Base-by-base conservation (phyloP, 2,797 vertebrate genomes). In the Odontamblyopus rebecca region DNA sequence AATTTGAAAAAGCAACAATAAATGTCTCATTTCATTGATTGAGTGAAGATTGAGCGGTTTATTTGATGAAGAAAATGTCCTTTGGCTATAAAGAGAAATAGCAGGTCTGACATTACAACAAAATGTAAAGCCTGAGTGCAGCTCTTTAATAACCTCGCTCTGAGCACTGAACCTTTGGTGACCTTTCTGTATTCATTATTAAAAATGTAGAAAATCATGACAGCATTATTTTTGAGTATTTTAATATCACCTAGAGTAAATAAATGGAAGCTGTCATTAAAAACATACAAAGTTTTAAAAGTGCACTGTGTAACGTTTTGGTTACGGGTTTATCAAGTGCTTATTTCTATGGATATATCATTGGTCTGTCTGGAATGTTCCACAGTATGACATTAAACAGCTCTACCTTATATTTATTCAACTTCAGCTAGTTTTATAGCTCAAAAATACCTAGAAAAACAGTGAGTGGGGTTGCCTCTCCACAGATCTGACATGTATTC, bases 181-280 rank as follows among this genome's bases (percentile, higher is more conserved):
- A 70, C 53, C 74, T 71, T 80, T 77, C 66, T 6, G 50, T 23
- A 73, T 56, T 11, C 12, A 73, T 80, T n/a, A n/a, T 72, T 51
- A 53, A 19, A 60, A 72, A 67, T 32, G 6, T 9, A 32, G 3
- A 51, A 18, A 67, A 19, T 51, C 1, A 27, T 38, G n/a, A 63
- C 56, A 11, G 2, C 15, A 19, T 13, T 15, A 16, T 6, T 26
- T 59, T 59, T 27, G 6, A 59, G 23, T 16, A 5, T 29, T 59
- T 59, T 27, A 29, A 59, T 6, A 29, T 27, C 13, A 12, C 57
- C n/a, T 12, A 2, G 12, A 29, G 57, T 59, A 29, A 23, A 23
- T 56, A 56, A 56, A 56, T 9, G 11, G n/a, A 56, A 54, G 23
- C 0, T 23, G 23, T 23, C 23, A 23, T 38, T 12, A 38, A 19